Percentiles rank a stretch among this genome's conserved stretches.
Evolutionary conservation across 2,888 invertebrate genomes (phyloP).

Genomic region (Erebia epiphron): DNA sequence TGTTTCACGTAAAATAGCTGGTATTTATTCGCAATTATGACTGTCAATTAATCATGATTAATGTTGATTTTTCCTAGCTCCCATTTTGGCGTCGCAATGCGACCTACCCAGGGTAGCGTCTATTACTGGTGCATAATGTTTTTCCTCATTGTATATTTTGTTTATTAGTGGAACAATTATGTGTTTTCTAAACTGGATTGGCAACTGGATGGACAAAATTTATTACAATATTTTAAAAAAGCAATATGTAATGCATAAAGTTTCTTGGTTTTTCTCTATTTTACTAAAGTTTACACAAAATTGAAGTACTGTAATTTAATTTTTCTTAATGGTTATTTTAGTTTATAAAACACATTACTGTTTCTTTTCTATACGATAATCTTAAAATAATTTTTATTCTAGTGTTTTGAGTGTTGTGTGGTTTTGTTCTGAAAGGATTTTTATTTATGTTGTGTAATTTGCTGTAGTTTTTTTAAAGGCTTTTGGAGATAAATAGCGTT

Average conservation of each 20-base stretch:
- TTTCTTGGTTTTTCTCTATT: no score
- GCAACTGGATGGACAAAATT: no score
- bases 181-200: neutral
- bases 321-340: neutral
- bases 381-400: conserved; percentile 37
- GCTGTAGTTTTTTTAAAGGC: conserved; percentile 31
- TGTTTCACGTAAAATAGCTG: no score
- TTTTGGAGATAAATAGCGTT: conserved; percentile 28
- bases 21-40: no score
- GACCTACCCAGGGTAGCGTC: conserved; percentile 3
- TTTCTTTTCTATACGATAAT: conserved; percentile 27
- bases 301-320: no score
- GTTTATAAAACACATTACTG: conserved; percentile 13
- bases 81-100: neutral
- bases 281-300: no score
- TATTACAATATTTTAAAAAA: no score
- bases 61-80: neutral
- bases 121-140: conserved; percentile 65
- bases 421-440: conserved; percentile 45
- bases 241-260: no score
- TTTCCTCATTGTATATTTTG: conserved; percentile 44
- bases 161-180: conserved; percentile 20
- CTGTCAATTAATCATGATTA: no score
- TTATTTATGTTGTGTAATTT: conserved; percentile 45
- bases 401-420: conserved; percentile 46